Base-by-base conservation (phyloP, 35 echinoderm and acorn worm species). In the Antedon bifida region DNA sequence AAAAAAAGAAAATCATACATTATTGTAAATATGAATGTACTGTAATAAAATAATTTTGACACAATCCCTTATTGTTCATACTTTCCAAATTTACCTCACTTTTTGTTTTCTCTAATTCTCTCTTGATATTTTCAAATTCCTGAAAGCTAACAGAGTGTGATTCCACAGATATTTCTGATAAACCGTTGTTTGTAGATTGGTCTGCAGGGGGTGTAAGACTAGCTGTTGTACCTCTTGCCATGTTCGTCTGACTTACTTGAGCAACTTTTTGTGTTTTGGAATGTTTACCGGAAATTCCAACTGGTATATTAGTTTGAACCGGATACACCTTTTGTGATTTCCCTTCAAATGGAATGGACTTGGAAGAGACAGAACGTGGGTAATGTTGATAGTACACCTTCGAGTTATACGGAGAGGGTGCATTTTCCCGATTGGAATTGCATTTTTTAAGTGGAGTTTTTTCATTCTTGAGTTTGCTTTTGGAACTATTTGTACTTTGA, bases 251-350 rank as follows among this genome's bases (percentile, higher is more conserved):
- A 64, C 51, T 64, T 8, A 1, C 51, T 23, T 8, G 9, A 2
- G 19, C 26, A 8, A 8, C 51, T 21, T 1, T 11, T 12, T 1
- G 19, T 23, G 23, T 64, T 23, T 64, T 21, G 16, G 39, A 44
- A 64, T 64, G 9, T 23, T 64, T 11, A 64, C 9, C 51, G 23
- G 9, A 16, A 2, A 26, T 23, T 64, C 9, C 23, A 16, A 82
- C 74, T 39, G 86, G 86, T 39, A 87, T 46, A 21, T 87, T 82
- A 23, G 78, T 82, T 11, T 87, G 86, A 11, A 82, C 55, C 1
- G 79, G 46, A 31, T 76, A 2, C 51, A 19, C 1, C 23, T 64
- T 64, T 21, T 21, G 51, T 64, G 23, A 26, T 64, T 64, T 64
- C 26, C 26, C 51, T 64, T 64, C 51, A 64, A 64, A 64, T 26